These are phyloP conservation scores for Leptoteleia sp. DNA, from an alignment of 1,140 invertebrate species.

Conservation along the genomic window DNA sequence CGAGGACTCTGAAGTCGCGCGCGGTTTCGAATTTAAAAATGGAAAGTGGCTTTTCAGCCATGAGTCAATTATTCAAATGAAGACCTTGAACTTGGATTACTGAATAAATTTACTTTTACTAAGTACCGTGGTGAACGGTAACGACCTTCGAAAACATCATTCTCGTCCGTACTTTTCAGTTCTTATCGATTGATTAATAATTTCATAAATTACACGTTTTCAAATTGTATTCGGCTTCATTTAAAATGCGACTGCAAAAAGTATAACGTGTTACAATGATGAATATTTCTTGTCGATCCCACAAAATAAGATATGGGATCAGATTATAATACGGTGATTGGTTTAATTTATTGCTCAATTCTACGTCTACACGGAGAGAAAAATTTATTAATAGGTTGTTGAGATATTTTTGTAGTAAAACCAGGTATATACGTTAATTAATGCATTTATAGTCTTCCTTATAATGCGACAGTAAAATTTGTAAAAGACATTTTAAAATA, in stretches of 20 bases:
- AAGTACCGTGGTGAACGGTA: conserved; percentile 38
- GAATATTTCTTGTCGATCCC: conserved; percentile 9
- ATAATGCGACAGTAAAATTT: no score
- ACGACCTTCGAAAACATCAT: conserved; percentile 43
- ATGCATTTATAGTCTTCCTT: no score
- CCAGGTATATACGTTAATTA: no score
- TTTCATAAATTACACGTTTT: conserved; percentile 32
- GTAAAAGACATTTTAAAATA: no score
- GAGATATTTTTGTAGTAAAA: no score
- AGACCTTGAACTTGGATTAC: conserved; percentile 63
- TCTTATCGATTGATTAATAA: conserved; percentile 37
- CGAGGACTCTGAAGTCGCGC: conserved; percentile 1
- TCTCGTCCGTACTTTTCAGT: conserved; percentile 6
- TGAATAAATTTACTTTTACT: conserved; percentile 62
- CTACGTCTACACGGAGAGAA: no score
- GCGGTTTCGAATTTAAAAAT: conserved; percentile 41
- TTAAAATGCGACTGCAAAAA: conserved; percentile 9
- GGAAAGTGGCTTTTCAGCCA: conserved; percentile 54
- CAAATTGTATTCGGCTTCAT: conserved; percentile 1
- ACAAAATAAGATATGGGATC: not conserved
- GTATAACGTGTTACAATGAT: conserved; percentile 3
- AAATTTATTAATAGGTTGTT: no score
- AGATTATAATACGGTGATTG: not conserved
- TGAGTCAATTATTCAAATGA: conserved; percentile 62
- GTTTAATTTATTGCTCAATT: conserved; percentile 10